These are phyloP conservation scores for Syrphus vitripennis DNA, from an alignment of 2,888 invertebrate genomes.

Conservation along the genomic window DNA sequence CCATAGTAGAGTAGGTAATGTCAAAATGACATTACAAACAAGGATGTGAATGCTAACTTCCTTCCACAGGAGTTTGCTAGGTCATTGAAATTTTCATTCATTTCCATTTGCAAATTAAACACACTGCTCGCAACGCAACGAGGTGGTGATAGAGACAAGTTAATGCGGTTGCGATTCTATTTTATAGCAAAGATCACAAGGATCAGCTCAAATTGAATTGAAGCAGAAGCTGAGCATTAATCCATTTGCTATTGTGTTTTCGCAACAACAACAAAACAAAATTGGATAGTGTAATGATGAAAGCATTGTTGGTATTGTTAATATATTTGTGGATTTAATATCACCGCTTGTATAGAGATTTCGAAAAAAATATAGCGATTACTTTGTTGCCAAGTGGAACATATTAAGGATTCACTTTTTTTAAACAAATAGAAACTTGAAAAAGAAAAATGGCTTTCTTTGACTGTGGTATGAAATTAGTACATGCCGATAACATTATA, in stretches of 20 bases:
- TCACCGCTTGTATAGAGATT: background rate
- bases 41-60: constrained; percentile 28
- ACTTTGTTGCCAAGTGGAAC: background rate
- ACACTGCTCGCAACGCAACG: background rate
- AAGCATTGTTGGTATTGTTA: background rate
- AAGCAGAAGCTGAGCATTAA: background rate
- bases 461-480: background rate
- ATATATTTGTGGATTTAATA: background rate
- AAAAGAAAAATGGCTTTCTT: background rate
- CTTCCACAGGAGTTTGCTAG: constrained; percentile 8
- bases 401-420: background rate
- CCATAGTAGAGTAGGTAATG: background rate
- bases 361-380: background rate
- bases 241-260: background rate
- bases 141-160: background rate
- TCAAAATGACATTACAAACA: constrained; percentile 25
- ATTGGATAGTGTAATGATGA: constrained; percentile 1
- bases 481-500: background rate
- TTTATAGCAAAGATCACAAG: background rate
- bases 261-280: background rate
- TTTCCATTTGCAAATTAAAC: constrained; percentile 30
- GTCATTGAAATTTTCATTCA: constrained; percentile 32
- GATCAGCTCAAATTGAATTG: constrained; percentile 11
- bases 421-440: background rate
- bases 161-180: background rate